Percentiles rank a stretch among this genome's conserved stretches.
phyloP scores from a whole-genome alignment of 2,797 vertebrate genomes.

The Bovichtus variegatus region DNA sequence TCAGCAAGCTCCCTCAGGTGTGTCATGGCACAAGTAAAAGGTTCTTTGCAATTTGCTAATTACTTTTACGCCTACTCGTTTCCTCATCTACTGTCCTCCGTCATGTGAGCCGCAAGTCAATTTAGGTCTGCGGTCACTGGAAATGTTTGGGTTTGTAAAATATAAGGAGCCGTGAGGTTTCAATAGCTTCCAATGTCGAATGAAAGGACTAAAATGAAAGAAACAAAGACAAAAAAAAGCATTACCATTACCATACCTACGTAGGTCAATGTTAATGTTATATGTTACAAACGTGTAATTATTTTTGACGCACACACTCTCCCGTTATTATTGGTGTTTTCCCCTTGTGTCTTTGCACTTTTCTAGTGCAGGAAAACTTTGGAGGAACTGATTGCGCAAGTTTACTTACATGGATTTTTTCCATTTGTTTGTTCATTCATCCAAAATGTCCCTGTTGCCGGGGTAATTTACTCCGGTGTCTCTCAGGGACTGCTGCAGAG shows the following conservation, averaged over 20 bases:
- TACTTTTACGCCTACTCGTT: constrained; percentile 20
- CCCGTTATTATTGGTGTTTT: too few species aligned
- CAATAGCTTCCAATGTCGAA: neutral
- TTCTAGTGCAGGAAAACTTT: neutral
- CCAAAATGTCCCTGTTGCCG: neutral
- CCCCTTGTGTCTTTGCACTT: neutral
- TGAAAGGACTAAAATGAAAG: neutral
- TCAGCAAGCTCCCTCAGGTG: constrained; percentile 56
- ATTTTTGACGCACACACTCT: neutral
- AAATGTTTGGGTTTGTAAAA: neutral
- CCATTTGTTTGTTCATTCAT: neutral
- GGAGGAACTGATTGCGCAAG: neutral
- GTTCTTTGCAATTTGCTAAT: constrained; percentile 49
- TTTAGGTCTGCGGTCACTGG: neutral
- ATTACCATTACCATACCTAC: too few species aligned
- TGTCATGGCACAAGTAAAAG: constrained; percentile 22
- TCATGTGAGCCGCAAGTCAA: constrained; percentile 26
- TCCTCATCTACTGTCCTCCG: constrained; percentile 34
- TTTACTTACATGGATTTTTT: neutral
- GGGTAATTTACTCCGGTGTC: neutral
- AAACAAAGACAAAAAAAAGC: too few species aligned
- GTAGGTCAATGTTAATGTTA: too few species aligned
- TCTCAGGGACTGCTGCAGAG: neutral
- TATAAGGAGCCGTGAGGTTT: neutral
- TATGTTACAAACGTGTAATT: too few species aligned